phyloP scores from a whole-genome alignment of 2,888 invertebrate species.

The Diaperis boleti region DNA sequence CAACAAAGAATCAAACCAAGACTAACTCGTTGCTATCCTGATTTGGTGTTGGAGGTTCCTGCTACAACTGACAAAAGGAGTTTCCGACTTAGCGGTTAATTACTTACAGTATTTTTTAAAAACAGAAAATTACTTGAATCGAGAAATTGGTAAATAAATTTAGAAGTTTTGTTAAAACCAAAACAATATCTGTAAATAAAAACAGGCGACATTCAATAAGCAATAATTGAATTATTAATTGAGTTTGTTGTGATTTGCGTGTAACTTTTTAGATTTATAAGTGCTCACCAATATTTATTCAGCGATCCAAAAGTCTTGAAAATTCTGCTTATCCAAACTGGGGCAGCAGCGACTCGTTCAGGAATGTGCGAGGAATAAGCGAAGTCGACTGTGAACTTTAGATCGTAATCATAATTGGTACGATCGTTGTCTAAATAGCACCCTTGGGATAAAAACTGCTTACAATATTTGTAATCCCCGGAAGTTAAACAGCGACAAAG shows the following conservation, averaged over 20 bases:
- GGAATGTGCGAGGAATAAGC: constrained; percentile 29
- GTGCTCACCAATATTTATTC: constrained; percentile 4
- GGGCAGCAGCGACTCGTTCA: constrained; percentile 13
- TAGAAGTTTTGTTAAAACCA: too few relatives aligned
- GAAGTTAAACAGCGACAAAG: constrained; percentile 39
- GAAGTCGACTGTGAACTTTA: constrained; percentile 40
- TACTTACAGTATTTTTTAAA: too few relatives aligned
- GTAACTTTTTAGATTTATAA: neutral
- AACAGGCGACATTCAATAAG: too few relatives aligned
- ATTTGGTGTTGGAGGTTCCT: neutral
- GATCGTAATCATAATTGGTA: constrained; percentile 43
- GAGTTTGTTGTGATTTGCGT: neutral
- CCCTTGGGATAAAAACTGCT: constrained; percentile 40
- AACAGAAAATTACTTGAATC: too few relatives aligned
- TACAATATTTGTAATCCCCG: constrained; percentile 39
- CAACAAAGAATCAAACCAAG: neutral
- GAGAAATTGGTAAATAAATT: too few relatives aligned
- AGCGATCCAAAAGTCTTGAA: constrained; percentile 24
- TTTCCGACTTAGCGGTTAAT: too few relatives aligned
- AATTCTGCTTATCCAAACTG: constrained; percentile 26
- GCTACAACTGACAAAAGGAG: neutral
- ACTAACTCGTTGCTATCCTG: neutral
- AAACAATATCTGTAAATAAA: too few relatives aligned
- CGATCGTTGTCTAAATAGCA: constrained; percentile 43
- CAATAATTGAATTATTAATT: too few relatives aligned